phyloP scores from a whole-genome alignment of 1,140 invertebrate genomes.

The Himalopsyche phryganea region DNA sequence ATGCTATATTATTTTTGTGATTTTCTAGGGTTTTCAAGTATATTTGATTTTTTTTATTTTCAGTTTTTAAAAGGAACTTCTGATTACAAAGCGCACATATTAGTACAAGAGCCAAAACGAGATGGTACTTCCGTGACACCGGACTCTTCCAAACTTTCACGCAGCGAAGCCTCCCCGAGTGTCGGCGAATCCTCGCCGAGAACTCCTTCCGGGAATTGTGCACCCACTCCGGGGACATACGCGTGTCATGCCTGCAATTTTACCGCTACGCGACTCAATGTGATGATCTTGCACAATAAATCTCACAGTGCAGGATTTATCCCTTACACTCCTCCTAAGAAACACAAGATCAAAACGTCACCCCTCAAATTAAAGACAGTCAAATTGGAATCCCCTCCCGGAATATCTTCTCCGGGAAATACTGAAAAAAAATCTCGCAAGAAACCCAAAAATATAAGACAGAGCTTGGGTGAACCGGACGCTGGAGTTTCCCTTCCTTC shows the following conservation, averaged over 20 bases:
- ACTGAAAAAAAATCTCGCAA: slow-evolving; percentile 36
- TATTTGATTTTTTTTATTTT: slow-evolving; percentile 35
- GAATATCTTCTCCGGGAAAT: not conserved
- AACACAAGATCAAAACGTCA: slow-evolving; percentile 38
- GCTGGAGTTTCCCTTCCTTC: slow-evolving; percentile 2
- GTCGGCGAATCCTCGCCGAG: not conserved
- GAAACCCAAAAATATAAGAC: not conserved
- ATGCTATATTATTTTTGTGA: too few relatives aligned
- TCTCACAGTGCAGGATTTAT: slow-evolving; percentile 52
- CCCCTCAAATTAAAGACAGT: slow-evolving; percentile 35
- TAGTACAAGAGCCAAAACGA: slow-evolving; percentile 49
- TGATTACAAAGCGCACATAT: slow-evolving; percentile 62
- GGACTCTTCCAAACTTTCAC: slow-evolving; percentile 34
- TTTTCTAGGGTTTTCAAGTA: too few relatives aligned
- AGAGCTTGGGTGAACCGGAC: not conserved
- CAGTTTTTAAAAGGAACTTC: slow-evolving; percentile 50
- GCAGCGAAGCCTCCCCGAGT: not conserved
- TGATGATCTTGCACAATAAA: slow-evolving; percentile 66
- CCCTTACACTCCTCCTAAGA: slow-evolving; percentile 44
- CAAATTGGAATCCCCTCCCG: not conserved
- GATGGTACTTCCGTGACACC: slow-evolving; percentile 14
- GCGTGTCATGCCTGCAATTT: slow-evolving; percentile 65
- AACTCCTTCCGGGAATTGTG: not conserved
- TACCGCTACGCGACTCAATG: slow-evolving; percentile 61
- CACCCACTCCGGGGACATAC: slow-evolving; percentile 46